A percentile compares a stretch with the other conserved stretches of the same genome.
Evolutionary conservation across 2,113 vertebrate species (phyloP).

Genomic region (Rhea americana): DNA sequence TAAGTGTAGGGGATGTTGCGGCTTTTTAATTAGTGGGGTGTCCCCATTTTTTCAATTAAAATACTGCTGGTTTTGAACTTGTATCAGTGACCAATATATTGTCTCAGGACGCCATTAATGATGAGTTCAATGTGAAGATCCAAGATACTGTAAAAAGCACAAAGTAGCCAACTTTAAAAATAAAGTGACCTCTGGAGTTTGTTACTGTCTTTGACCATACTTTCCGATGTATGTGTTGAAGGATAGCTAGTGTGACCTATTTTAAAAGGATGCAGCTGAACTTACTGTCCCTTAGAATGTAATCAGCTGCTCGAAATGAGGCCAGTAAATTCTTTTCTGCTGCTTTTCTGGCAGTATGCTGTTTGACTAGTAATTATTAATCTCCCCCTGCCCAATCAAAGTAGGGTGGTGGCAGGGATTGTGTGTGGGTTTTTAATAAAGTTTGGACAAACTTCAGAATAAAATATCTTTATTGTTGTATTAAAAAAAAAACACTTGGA

Average conservation of each 20-base stretch:
- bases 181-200: neutral
- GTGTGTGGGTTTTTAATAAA: too few relatives aligned
- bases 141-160: neutral
- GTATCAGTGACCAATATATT: neutral
- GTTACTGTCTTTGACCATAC: neutral
- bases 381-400: too few relatives aligned
- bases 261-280: neutral
- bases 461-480: neutral
- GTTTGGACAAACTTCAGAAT: neutral
- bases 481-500: neutral
- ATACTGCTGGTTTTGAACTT: neutral
- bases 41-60: neutral
- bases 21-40: neutral
- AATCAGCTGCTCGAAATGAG: neutral
- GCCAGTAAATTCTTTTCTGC: neutral
- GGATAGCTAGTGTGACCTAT: neutral
- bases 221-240: neutral
- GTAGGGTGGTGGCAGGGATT: too few relatives aligned
- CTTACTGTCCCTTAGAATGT: neutral
- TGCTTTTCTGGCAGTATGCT: neutral
- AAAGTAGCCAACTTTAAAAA: neutral
- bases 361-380: neutral
- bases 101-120: neutral
- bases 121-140: neutral
- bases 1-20: neutral